Evolutionary conservation across 2,888 invertebrate genomes (phyloP).

Genomic region (Neocrepidodera transversa): DNA sequence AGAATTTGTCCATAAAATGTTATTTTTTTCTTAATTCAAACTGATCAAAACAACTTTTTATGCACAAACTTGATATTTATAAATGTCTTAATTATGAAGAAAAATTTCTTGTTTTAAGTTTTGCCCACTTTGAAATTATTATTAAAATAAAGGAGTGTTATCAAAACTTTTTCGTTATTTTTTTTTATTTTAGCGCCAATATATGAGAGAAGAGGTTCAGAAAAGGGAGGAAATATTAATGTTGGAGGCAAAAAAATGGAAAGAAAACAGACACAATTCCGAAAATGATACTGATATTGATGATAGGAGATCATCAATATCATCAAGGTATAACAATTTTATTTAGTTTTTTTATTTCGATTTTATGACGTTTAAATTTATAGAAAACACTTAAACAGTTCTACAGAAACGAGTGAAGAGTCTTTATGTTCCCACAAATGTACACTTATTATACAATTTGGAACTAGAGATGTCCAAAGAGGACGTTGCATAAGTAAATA

Average conservation of each 20-base stretch:
- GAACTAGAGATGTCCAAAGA: slow-evolving; percentile 69
- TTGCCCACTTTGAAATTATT: no score
- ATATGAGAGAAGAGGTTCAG: slow-evolving; percentile 77
- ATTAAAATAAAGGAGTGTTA: no score
- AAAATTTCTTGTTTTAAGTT: no score
- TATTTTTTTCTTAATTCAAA: no score
- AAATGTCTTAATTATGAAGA: no score
- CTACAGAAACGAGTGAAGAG: slow-evolving; percentile 66
- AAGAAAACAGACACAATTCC: slow-evolving; percentile 52
- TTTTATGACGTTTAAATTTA: no score
- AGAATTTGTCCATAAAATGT: no score
- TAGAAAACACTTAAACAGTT: slow-evolving; percentile 56
- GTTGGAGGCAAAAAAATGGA: slow-evolving; percentile 68
- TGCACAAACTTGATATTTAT: no score
- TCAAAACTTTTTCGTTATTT: no score
- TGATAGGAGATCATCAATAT: slow-evolving; percentile 33
- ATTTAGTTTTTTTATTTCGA: no score
- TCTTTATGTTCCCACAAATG: slow-evolving; percentile 65
- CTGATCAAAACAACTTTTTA: no score
- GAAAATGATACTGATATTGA: slow-evolving; percentile 43
- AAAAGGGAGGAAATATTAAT: slow-evolving; percentile 79
- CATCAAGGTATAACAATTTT: slow-evolving; percentile 25
- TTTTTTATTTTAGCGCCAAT: slow-evolving; percentile 67
- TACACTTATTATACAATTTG: slow-evolving; percentile 65
- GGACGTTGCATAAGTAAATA: slow-evolving; percentile 76